Evolutionary conservation across 1,140 invertebrate species (phyloP).

Genomic region (Asbolus verrucosus): DNA sequence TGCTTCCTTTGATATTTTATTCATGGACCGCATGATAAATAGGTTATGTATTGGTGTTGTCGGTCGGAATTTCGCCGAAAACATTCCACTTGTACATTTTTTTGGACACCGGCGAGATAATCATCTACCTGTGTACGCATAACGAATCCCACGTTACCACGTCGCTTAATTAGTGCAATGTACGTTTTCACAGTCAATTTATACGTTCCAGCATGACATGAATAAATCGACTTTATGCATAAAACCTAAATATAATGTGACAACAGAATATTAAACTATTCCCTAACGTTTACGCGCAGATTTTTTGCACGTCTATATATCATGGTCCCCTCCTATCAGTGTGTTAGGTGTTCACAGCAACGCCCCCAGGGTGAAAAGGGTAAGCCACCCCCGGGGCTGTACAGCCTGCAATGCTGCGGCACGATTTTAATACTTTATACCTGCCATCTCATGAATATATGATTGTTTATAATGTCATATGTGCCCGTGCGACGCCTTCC

Average conservation of each 20-base stretch:
- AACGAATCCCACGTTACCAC: background rate
- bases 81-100: background rate
- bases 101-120: too few species aligned
- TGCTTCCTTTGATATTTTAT: background rate
- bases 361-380: conserved; percentile 19
- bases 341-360: conserved; percentile 22
- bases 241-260: conserved; percentile 35
- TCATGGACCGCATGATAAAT: background rate
- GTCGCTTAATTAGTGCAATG: background rate
- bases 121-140: too few species aligned
- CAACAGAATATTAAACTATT: conserved; percentile 41
- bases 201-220: conserved; percentile 1
- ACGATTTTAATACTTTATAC: conserved; percentile 48
- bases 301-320: conserved; percentile 42
- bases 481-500: conserved; percentile 43
- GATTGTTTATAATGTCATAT: conserved; percentile 52
- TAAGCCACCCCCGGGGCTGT: conserved; percentile 1
- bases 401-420: conserved; percentile 35
- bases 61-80: background rate
- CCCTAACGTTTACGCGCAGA: conserved; percentile 36
- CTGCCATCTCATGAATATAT: conserved; percentile 50
- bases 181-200: conserved; percentile 12
- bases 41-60: background rate
- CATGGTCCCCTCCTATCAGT: conserved; percentile 15
- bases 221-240: conserved; percentile 21